Evolutionary conservation across 2,888 invertebrate species (phyloP).

Genomic region (Frankliniella fusca): DNA sequence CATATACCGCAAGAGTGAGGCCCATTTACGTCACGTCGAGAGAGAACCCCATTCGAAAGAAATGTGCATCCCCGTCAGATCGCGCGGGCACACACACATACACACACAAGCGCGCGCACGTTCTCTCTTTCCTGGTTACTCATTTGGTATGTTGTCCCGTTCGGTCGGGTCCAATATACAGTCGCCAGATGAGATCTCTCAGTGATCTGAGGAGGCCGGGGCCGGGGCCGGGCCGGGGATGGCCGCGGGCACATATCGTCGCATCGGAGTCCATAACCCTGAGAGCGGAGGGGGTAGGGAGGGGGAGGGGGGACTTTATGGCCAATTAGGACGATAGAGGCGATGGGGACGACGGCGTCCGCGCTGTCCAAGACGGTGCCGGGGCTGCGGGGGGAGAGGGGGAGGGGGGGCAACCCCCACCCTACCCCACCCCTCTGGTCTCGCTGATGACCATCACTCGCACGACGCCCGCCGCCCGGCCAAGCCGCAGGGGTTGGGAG

Average conservation of each 20-base stretch:
- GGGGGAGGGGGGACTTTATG: neutral
- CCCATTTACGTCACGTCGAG: no score
- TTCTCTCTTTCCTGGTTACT: neutral
- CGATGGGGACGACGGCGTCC: neutral
- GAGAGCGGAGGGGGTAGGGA: neutral
- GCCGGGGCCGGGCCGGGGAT: neutral
- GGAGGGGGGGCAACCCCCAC: no score
- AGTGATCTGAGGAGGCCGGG: neutral
- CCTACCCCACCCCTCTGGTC: no score
- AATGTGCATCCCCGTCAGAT: neutral
- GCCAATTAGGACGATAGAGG: constrained; percentile 9
- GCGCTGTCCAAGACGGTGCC: neutral
- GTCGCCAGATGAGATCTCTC: no score
- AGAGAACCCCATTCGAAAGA: neutral
- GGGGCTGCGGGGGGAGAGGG: neutral
- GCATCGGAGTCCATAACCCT: neutral
- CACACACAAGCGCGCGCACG: neutral
- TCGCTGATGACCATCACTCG: no score
- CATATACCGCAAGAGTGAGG: no score
- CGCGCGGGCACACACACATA: no score
- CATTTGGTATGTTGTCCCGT: neutral
- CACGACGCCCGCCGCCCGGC: no score
- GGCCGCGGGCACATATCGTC: neutral
- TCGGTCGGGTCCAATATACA: no score
- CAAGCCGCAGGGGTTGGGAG: no score